Evolutionary conservation across 2,888 invertebrate species (phyloP).

Genomic region (Caenorhabditis japonica): DNA sequence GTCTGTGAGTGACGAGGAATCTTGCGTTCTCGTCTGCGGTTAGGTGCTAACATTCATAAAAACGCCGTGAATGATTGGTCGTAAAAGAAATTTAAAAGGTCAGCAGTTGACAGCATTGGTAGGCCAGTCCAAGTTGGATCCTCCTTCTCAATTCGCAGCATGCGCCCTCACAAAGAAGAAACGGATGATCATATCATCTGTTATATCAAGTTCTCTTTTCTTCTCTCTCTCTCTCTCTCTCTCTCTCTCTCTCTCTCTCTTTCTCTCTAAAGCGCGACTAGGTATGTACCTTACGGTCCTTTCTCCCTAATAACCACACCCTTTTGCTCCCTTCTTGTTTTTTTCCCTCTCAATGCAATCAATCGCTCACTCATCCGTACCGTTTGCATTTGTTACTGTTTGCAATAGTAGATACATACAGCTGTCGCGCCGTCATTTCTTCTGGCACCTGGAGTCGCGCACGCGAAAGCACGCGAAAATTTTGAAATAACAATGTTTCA

Average conservation of each 20-base stretch:
- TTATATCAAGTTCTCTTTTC: slow-evolving; percentile 39
- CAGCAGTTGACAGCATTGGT: slow-evolving; percentile 27
- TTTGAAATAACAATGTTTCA: slow-evolving; percentile 41
- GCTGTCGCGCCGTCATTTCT: too few relatives aligned
- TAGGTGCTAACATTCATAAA: slow-evolving; percentile 21
- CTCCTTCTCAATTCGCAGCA: slow-evolving; percentile 2
- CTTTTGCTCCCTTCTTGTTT: slow-evolving; percentile 21
- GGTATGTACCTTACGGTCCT: slow-evolving; percentile 9
- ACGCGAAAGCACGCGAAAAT: too few relatives aligned
- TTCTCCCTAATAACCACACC: slow-evolving; percentile 43
- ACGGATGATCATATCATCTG: slow-evolving; percentile 43
- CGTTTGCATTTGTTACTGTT: too few relatives aligned
- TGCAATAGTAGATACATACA: too few relatives aligned
- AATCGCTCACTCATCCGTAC: slow-evolving; percentile 12
- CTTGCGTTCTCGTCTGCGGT: slow-evolving; percentile 8
- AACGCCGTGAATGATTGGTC: slow-evolving; percentile 28
- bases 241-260: slow-evolving; percentile 21
- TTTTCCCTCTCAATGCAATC: slow-evolving; percentile 16
- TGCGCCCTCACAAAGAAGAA: too few relatives aligned
- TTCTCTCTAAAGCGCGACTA: neutral
- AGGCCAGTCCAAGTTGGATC: slow-evolving; percentile 34
- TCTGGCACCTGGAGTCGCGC: too few relatives aligned
- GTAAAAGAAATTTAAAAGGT: slow-evolving; percentile 39
- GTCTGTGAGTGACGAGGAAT: neutral
- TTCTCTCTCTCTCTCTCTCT: slow-evolving; percentile 22